These are phyloP conservation scores for Lampris megalopsis DNA, from an alignment of 2,113 vertebrate genomes.

Conservation along the genomic window DNA sequence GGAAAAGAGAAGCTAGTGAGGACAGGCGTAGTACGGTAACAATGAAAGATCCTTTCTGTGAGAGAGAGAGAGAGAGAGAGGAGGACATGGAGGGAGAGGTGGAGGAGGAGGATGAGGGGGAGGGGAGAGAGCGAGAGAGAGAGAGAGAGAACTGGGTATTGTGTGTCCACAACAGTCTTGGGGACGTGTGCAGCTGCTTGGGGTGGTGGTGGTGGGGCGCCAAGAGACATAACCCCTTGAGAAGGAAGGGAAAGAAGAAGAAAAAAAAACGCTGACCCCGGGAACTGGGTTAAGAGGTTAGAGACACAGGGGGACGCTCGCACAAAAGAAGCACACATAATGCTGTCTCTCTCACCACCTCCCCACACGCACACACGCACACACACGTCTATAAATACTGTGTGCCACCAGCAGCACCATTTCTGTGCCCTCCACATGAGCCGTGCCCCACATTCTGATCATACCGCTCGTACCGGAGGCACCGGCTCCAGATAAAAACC, in stretches of 20 bases:
- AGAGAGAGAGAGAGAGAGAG: constrained; percentile 43
- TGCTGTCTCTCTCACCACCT: constrained; percentile 65
- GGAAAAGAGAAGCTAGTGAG: not conserved
- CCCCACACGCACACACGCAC: constrained; percentile 30
- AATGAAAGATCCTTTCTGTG: too few species aligned
- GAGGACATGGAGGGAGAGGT: constrained; percentile 36
- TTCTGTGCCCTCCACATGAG: constrained; percentile 51
- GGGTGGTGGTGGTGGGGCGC: not conserved
- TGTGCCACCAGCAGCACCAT: constrained; percentile 56
- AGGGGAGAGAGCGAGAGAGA: not conserved
- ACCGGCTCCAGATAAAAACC: constrained; percentile 4
- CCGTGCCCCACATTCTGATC: constrained; percentile 72
- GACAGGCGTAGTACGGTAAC: too few species aligned
- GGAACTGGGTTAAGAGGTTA: constrained; percentile 80
- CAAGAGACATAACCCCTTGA: too few species aligned
- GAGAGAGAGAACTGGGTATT: constrained; percentile 27
- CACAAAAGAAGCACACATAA: constrained; percentile 67
- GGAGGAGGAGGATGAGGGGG: not conserved
- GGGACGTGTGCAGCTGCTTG: constrained; percentile 47
- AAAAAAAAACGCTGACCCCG: constrained; percentile 45
- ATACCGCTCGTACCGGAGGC: constrained; percentile 18
- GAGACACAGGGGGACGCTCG: constrained; percentile 63
- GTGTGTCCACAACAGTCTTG: constrained; percentile 34
- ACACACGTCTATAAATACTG: constrained; percentile 76
- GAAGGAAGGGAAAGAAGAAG: not conserved